Evolutionary conservation across 2,797 vertebrate species (phyloP), one percentile per base, ranked within the genome.

Genomic region (Odontamblyopus lacepedii): DNA sequence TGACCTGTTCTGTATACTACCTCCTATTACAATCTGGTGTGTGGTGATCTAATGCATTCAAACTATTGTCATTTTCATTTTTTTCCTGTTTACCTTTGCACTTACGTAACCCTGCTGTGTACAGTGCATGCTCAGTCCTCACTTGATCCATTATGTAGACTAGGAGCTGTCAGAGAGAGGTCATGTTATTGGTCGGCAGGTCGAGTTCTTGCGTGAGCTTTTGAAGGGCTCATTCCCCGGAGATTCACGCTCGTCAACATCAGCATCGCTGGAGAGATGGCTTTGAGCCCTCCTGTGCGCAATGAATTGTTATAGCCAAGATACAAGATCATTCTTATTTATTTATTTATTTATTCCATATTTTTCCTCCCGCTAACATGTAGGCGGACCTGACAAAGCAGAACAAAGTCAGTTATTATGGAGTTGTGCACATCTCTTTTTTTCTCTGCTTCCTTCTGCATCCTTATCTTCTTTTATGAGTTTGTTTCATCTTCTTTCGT

Each of bases 401-500:
- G 85, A 91, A 84, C 83, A 90, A 86, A 90, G 80, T 80, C 78
- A 75, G 85, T 89, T 85, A 88, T 87, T 78, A 83, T 83, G 81
- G 73, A 13, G 23, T 51, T 67, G 69, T 83, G 71, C 78, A 82
- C 76, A 84, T 81, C 71, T n/a, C 76, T 72, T 69, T 72, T 69
- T 63, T 68, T 70, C 63, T 7, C 51, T 53, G 60, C 73, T 67
- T 38, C 35, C 35, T 8, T 35, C 63, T 74, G 48, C 69, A 67
- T 74, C 72, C 26, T 16, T 71, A 68, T 30, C 16, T 76, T 74
- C 73, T 53, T 82, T 83, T 63, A 57, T 83, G 74, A 72, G 87
- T 76, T 62, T 69, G 27, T 77, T 79, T 78, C 63, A 63, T 81
- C 62, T 72, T 76, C 77, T 72, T 74, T 84, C 85, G 62, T 61